phyloP scores from a whole-genome alignment of 2,113 vertebrate species.

The Seriola dumerili region DNA sequence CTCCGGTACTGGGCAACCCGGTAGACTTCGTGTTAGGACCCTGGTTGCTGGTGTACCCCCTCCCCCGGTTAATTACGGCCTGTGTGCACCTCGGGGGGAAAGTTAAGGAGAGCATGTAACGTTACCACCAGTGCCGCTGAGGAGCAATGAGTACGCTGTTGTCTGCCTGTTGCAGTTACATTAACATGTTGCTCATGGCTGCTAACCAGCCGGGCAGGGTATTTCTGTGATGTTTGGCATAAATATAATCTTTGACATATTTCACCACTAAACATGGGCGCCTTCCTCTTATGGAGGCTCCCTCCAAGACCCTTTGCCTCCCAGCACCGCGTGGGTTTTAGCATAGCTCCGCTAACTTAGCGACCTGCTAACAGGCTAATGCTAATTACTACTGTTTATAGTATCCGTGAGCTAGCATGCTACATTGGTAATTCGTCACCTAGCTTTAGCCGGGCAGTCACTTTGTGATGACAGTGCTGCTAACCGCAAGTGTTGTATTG shows the following conservation, averaged over 20 bases:
- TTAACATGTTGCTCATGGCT: constrained; percentile 49
- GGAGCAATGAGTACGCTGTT: constrained; percentile 16
- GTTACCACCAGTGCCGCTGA: constrained; percentile 32
- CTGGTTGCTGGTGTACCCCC: constrained; percentile 28
- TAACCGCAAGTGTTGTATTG: fast-evolving
- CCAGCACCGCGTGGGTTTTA: constrained; percentile 79
- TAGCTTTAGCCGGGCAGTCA: constrained; percentile 22
- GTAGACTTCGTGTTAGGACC: constrained; percentile 31
- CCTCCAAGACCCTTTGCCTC: constrained; percentile 12
- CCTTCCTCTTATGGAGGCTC: constrained; percentile 4
- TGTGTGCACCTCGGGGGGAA: constrained; percentile 68
- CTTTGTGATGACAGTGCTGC: not conserved
- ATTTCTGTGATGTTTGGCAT: not conserved
- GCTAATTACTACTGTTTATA: constrained; percentile 33
- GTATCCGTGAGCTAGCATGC: constrained; percentile 40
- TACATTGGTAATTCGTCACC: constrained; percentile 31
- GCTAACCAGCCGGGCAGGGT: constrained; percentile 1
- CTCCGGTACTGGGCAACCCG: constrained; percentile 7
- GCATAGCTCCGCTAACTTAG: constrained; percentile 77
- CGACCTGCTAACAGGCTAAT: constrained; percentile 72
- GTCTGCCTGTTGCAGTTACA: constrained; percentile 67
- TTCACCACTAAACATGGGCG: not conserved
- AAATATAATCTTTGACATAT: not conserved
- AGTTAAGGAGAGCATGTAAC: constrained; percentile 66
- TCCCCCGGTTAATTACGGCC: constrained; percentile 67